Conservation (phyloP, 2,113 vertebrate genomes). For the Lampris megalopsis region DNA sequence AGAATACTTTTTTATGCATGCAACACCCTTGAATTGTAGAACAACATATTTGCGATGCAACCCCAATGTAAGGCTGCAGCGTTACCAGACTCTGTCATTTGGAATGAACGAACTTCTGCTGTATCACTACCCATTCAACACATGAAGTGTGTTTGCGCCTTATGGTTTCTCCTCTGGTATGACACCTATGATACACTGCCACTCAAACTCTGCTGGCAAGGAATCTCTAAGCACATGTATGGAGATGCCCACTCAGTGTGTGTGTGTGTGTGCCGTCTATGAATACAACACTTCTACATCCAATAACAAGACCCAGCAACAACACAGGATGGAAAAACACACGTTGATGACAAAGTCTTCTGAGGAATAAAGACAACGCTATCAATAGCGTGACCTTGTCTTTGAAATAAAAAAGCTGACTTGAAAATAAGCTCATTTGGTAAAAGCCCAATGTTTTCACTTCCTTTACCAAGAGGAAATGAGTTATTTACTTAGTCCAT, state of each 20-base stretch:
- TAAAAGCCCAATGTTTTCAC: not conserved
- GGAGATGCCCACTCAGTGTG: conserved; percentile 1
- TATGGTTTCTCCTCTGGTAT: not conserved
- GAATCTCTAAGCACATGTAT: conserved; percentile 1
- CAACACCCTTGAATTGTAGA: too few relatives aligned
- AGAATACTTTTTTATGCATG: too few relatives aligned
- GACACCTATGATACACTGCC: not conserved
- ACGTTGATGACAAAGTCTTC: conserved; percentile 31
- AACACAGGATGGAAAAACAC: conserved; percentile 49
- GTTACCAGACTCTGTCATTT: too few relatives aligned
- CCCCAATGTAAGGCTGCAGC: too few relatives aligned
- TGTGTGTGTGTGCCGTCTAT: conserved; percentile 42
- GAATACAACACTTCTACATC: conserved; percentile 36
- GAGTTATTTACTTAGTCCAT: conserved; percentile 44
- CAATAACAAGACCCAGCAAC: conserved; percentile 42
- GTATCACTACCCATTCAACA: too few relatives aligned
- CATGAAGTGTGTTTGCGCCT: too few relatives aligned
- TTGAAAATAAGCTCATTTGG: not conserved
- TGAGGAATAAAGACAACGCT: conserved; percentile 24
- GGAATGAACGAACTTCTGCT: too few relatives aligned
- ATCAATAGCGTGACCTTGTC: not conserved
- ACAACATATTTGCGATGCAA: too few relatives aligned
- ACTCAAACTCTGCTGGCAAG: conserved; percentile 5
- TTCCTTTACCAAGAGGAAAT: conserved; percentile 57
- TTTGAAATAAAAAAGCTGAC: not conserved